phyloP scores from a whole-genome alignment of 2,113 vertebrate species.

The Orthonyx spaldingii region DNA sequence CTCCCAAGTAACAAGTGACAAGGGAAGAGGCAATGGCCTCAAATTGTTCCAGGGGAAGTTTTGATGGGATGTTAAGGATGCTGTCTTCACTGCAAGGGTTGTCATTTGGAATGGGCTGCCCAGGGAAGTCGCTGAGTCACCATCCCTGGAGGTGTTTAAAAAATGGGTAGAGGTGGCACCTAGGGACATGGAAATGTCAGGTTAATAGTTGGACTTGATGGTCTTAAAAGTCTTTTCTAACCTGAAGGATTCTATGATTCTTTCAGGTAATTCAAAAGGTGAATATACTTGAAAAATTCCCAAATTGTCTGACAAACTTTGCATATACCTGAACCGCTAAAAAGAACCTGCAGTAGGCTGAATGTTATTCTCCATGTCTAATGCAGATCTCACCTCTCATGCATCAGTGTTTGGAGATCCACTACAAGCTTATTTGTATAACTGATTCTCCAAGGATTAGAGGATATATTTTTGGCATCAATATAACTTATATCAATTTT shows the following conservation, averaged over 20 bases:
- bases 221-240: background rate
- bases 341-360: background rate
- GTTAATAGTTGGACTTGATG: background rate
- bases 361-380: background rate
- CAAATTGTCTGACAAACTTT: background rate
- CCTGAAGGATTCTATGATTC: background rate
- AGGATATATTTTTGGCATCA: background rate
- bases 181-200: accelerated
- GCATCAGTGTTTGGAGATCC: background rate
- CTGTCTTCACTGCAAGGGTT: background rate
- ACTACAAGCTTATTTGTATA: background rate
- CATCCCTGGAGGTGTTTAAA: background rate
- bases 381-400: background rate
- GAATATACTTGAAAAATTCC: background rate
- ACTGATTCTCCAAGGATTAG: background rate
- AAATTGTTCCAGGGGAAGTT: background rate
- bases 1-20: background rate
- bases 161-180: accelerated
- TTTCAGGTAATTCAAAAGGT: background rate
- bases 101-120: background rate
- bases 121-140: background rate
- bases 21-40: background rate
- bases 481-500: background rate
- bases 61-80: background rate
- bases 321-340: background rate